Conservation (phyloP, 1,140 invertebrate species). For the Gryon sp. region DNA sequence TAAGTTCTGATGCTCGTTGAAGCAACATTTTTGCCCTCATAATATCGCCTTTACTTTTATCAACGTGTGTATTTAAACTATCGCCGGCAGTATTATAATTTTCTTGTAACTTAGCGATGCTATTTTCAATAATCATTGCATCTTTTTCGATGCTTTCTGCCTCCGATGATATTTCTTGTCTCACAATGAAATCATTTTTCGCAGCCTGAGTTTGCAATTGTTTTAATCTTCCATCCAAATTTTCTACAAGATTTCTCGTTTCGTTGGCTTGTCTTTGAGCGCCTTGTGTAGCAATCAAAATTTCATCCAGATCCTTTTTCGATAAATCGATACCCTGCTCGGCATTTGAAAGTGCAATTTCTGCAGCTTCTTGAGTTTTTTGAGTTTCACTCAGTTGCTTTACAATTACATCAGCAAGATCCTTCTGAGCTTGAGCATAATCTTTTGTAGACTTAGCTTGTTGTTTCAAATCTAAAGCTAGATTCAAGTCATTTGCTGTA, state of each 20-base stretch:
- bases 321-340: slow-evolving; percentile 88
- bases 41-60: slow-evolving; percentile 84
- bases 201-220: slow-evolving; percentile 87
- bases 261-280: slow-evolving; percentile 87
- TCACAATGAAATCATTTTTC: slow-evolving; percentile 85
- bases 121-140: slow-evolving; percentile 81
- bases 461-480: slow-evolving; percentile 87
- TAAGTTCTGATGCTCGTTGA: slow-evolving; percentile 86
- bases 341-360: slow-evolving; percentile 88
- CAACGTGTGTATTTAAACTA: slow-evolving; percentile 82
- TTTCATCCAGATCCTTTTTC: slow-evolving; percentile 86
- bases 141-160: slow-evolving; percentile 80
- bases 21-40: slow-evolving; percentile 86
- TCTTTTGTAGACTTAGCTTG: slow-evolving; percentile 89
- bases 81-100: slow-evolving; percentile 83
- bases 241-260: slow-evolving; percentile 85
- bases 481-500: slow-evolving; percentile 87
- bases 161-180: slow-evolving; percentile 81
- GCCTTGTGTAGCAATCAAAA: slow-evolving; percentile 85
- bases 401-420: slow-evolving; percentile 76
- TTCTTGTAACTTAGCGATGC: slow-evolving; percentile 79
- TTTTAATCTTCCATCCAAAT: slow-evolving; percentile 83
- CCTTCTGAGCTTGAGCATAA: slow-evolving; percentile 71
- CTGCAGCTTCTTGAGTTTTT: slow-evolving; percentile 88
- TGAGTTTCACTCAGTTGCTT: slow-evolving; percentile 84